Base-by-base conservation (phyloP, 2,797 vertebrate genomes). In the Crax fasciolata region DNA sequence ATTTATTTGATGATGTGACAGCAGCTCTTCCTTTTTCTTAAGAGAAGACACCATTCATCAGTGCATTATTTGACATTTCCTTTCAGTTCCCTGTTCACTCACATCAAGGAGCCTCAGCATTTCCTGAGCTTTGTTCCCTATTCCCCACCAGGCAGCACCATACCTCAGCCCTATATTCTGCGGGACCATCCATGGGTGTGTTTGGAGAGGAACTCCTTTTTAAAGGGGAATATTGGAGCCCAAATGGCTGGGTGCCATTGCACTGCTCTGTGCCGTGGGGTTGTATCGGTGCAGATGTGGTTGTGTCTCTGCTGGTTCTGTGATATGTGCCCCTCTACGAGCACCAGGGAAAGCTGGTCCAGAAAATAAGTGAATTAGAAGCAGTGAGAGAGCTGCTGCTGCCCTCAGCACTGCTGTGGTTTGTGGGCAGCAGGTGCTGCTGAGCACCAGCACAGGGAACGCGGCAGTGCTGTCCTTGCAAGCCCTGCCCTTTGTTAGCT, bases 351-450 rank as follows among this genome's bases (percentile, higher is more conserved):
- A 78, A 54, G 44, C 49, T 61, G 61, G 35, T 43, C 58, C 58
- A 48, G 90, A 75, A 81, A 51, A 83, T 6, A 51, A 88, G 55
- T 73, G 66, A 76, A 79, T 86, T 90, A 71, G 83, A n/a, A 83
- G 49, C 1, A 1, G 48, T 1, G 12, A 78, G 30, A 15, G 70
- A 46, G 55, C 28, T 0, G 6, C 10, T 0, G 1, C 28, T 25
- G 58, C 44, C 54, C 38, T 20, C 30, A 49, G 19, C 0, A 1
- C 55, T 61, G 58, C 59, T 19, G 59, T n/a, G 59, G 27, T 41
- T 75, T 46, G 61, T 25, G 75, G 41, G 72, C 44, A 75, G 72
- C 65, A 8, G 8, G 16, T 65, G 43, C 71, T 27, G 65, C 49
- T 68, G 43, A 9, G 27, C n/a, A 13, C 15, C 38, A 14, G n/a